Evolutionary conservation across 1,140 invertebrate species (phyloP).

Genomic region (Heliconius melpomene): DNA sequence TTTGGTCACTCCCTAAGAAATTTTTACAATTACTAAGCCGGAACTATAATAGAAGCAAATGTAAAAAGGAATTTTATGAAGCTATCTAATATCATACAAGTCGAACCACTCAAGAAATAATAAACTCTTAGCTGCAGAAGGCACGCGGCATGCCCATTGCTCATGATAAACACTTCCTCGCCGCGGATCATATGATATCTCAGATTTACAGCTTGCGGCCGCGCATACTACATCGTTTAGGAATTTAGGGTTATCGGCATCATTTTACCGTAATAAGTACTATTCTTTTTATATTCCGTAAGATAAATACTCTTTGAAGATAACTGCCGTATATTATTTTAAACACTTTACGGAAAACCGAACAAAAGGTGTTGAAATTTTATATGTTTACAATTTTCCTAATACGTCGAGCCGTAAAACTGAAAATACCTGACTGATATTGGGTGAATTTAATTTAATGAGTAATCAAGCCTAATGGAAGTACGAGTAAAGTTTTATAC

Average conservation of each 20-base stretch:
- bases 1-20: too few species aligned
- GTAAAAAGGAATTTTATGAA: not conserved
- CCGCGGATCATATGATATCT: conserved; percentile 36
- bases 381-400: conserved; percentile 11
- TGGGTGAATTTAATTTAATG: not conserved
- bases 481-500: not conserved
- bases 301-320: not conserved
- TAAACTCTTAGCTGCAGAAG: not conserved
- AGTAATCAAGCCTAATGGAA: not conserved
- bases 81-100: conserved; percentile 6
- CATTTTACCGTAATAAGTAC: not conserved
- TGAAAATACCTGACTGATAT: conserved; percentile 9
- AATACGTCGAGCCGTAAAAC: not conserved
- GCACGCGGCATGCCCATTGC: conserved; percentile 29
- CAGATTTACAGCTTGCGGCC: conserved; percentile 29
- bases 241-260: conserved; percentile 6
- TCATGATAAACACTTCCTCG: conserved; percentile 38
- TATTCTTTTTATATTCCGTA: not conserved
- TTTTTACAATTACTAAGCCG: too few species aligned
- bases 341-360: not conserved
- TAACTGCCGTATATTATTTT: not conserved
- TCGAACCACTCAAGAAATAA: conserved; percentile 11
- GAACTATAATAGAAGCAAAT: not conserved
- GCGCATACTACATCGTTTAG: conserved; percentile 10
- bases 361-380: not conserved